These are phyloP conservation scores for Malurus melanocephalus DNA, from an alignment of 2,113 vertebrate species.

Conservation along the genomic window DNA sequence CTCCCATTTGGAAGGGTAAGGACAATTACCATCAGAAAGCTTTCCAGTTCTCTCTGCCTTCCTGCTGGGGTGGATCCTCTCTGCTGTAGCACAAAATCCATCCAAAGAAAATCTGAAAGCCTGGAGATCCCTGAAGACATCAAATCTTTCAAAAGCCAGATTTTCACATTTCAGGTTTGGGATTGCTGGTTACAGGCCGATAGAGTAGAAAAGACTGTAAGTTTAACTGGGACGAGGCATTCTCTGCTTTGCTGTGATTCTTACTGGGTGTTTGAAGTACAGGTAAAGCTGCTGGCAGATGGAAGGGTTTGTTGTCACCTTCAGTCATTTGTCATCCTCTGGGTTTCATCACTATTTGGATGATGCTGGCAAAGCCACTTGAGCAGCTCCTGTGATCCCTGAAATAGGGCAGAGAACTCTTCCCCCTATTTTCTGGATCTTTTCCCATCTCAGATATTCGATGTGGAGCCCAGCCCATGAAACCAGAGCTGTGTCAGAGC, in stretches of 20 bases:
- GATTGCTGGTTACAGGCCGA: background rate
- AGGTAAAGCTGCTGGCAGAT: background rate
- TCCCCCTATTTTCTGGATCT: background rate
- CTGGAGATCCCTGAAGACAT: background rate
- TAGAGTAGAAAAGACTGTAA: background rate
- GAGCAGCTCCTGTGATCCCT: background rate
- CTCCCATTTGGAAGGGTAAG: background rate
- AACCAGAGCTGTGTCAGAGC: background rate
- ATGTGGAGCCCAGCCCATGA: accelerated
- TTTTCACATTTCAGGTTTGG: background rate
- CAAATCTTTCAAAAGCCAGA: background rate
- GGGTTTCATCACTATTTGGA: background rate
- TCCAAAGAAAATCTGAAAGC: background rate
- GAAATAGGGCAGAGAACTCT: background rate
- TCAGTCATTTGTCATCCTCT: accelerated
- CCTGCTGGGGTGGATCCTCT: background rate
- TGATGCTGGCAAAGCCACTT: accelerated
- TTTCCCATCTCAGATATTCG: background rate
- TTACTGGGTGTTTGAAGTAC: background rate
- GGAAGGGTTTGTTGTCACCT: background rate
- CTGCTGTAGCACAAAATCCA: background rate
- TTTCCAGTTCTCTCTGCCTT: background rate
- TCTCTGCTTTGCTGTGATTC: background rate
- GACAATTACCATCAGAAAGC: background rate
- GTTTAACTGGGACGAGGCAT: background rate